A percentile compares a stretch with the other conserved stretches of the same genome.
These are phyloP conservation scores for Tenualosa thibaudeaui DNA, from an alignment of 2,797 vertebrate species.

Conservation along the genomic window DNA sequence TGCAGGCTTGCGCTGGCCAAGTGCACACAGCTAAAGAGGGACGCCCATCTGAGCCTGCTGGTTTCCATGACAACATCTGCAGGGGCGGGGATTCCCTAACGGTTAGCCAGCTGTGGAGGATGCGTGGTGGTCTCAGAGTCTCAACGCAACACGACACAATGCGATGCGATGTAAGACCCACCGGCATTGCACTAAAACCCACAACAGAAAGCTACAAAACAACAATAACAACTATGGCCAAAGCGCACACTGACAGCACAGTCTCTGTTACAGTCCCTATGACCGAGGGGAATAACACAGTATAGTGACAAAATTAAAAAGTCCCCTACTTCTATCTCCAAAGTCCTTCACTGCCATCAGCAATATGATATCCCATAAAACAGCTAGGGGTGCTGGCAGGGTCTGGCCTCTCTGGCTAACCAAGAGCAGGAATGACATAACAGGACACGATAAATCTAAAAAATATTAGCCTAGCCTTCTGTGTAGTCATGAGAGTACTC, in stretches of 20 bases:
- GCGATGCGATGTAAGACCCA: not conserved
- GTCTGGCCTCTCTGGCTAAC: not conserved
- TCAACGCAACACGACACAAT: not conserved
- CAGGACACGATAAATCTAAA: not conserved
- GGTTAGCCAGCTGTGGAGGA: constrained; percentile 56
- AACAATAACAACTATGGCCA: not conserved
- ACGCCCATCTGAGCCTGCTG: constrained; percentile 62
- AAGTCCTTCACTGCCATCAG: not conserved
- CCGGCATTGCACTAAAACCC: not conserved
- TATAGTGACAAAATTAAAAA: not conserved
- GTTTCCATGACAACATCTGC: constrained; percentile 81
- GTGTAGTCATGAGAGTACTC: not conserved
- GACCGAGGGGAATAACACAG: not conserved
- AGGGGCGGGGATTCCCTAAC: constrained; percentile 71
- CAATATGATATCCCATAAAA: not conserved
- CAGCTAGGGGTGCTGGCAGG: not conserved
- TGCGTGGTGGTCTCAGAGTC: not conserved
- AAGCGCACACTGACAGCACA: not conserved
- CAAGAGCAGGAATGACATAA: constrained; percentile 6
- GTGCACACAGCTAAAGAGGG: constrained; percentile 40
- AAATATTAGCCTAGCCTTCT: not conserved
- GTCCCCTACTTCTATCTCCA: not conserved
- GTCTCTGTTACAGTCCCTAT: not conserved
- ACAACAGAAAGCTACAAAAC: not conserved
- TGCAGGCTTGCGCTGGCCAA: not conserved